Base-by-base conservation (phyloP, 92 coral and sea anemone genomes). In the Epizoanthus ramosus region DNA sequence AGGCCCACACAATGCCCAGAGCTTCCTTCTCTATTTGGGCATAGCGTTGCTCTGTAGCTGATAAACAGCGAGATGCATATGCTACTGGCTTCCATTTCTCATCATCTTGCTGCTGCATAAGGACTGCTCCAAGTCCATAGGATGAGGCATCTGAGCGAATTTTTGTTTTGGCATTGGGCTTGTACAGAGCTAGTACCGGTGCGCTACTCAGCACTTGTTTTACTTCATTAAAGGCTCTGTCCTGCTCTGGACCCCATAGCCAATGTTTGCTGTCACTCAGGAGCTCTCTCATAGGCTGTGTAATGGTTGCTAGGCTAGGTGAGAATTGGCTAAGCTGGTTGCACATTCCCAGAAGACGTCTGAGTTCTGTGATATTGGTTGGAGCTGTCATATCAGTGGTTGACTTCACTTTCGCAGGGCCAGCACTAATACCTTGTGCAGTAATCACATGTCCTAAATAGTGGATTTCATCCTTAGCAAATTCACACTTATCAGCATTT, bases 21-120 rank as follows among this genome's bases (percentile, higher is more conserved):
- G 90, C 86, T 31, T 87, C 89, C 45, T 87, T 85, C 41, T 91
- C 91, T 18, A 80, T 83, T 59, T 91, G 94, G 0, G 87, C 87
- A 45, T 84, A 88, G 1, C 85, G 33, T 63, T 81, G 85, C 56
- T 91, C 88, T 47, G 88, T 59, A 16, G 61, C 28, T 17, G 87
- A 39, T 80, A 74, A 21, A 9, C 80, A 41, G 60, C 91, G 64
- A 31, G 89, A 79, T 74, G 74, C 60, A 74, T 79, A 84, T 17
- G 91, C 89, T 2, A 84, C 87, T 22, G 85, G 88, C 2, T 74
- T 80, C 89, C 87, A 84, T 39, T 73, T 18, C 19, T 63, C 80
- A n/a, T 87, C 63, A 15, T 43, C 80, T 22, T 90, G 88, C 23
- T 54, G 57, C 56, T 90, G 86, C 17, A 79, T 84, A 18, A 87